Base-by-base conservation (phyloP, 2,888 invertebrate genomes). In the Yponomeuta plumbellus region DNA sequence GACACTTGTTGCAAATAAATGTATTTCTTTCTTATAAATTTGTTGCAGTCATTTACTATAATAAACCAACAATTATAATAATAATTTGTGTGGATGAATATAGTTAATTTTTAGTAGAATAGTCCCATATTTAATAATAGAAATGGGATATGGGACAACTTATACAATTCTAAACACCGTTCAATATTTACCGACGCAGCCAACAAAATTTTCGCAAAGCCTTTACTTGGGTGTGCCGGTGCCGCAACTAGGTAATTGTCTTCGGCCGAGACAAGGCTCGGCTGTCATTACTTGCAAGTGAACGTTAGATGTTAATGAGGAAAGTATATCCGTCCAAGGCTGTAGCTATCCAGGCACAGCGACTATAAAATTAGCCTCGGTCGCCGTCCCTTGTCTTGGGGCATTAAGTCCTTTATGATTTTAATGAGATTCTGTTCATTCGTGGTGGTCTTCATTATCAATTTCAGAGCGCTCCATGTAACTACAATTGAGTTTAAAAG, bases 231-330 rank as follows among this genome's bases (percentile, higher is more conserved):
- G 44, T 52, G 44, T 13, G 44, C 8, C 44, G 17, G 44, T 52
- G 17, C 44, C 44, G 44, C 44, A 17, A 17, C 44, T 44, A 5
- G 22, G 59, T 59, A 59, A 59, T 59, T 59, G 23, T 59, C 59
- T 20, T 23, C 10, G 59, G 23, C 59, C 21, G 21, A 13, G 59
- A 59, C 23, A 59, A 59, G 59, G 23, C 58, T 21, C 20, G 21
- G 58, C 59, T 59, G 23, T 59, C 59, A 59, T 59, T 59, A 59
- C 11, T 23, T 23, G 59, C 59, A 22, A 59, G 59, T 59, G 59
- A 59, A 59, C 59, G 59, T 59, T 22, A 62, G 62, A 62, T 20
- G 17, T 34, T 62, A 34, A 39, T 62, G 62, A 20, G 34, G 59
- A 62, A 34, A 62, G 34, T 39, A 20, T 21, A 58, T 58, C 20